A percentile compares a stretch with the other conserved stretches of the same genome.
phyloP scores from a whole-genome alignment of 2,888 invertebrate genomes.

The Ophion slaviceki region DNA sequence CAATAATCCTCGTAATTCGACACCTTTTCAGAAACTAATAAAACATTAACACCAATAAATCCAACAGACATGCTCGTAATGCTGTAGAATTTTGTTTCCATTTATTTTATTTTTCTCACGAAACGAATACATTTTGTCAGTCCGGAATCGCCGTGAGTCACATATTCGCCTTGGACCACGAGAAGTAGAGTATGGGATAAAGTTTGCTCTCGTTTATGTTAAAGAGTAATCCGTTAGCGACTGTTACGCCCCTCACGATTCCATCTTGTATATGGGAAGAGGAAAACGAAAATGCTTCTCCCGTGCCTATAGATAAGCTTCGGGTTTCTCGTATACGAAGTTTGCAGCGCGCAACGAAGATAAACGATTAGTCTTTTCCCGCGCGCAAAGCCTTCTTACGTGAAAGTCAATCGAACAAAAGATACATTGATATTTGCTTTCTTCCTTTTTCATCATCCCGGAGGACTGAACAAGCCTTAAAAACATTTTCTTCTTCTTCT shows the following conservation, averaged over 20 bases:
- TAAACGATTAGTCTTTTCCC: neutral
- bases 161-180: slow-evolving; percentile 19
- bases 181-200: slow-evolving; percentile 2
- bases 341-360: neutral
- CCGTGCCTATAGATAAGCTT: slow-evolving; percentile 42
- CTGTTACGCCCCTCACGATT: neutral
- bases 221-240: slow-evolving; percentile 9
- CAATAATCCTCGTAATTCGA: neutral
- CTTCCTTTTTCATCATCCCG: neutral
- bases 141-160: slow-evolving; percentile 24
- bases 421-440: neutral
- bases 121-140: slow-evolving; percentile 50
- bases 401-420: neutral
- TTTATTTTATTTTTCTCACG: slow-evolving; percentile 56
- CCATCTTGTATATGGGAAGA: neutral
- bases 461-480: slow-evolving; percentile 60
- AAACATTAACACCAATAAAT: slow-evolving; percentile 4
- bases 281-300: slow-evolving; percentile 21
- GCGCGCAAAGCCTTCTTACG: neutral
- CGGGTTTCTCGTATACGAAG: slow-evolving; percentile 33
- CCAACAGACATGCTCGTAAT: slow-evolving; percentile 68
- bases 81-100: slow-evolving; percentile 58
- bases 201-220: slow-evolving; percentile 4
- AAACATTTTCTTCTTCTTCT: slow-evolving; percentile 29
- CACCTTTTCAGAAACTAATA: neutral